Conservation (phyloP, 2,797 vertebrate species). For the Avahi laniger region DNA sequence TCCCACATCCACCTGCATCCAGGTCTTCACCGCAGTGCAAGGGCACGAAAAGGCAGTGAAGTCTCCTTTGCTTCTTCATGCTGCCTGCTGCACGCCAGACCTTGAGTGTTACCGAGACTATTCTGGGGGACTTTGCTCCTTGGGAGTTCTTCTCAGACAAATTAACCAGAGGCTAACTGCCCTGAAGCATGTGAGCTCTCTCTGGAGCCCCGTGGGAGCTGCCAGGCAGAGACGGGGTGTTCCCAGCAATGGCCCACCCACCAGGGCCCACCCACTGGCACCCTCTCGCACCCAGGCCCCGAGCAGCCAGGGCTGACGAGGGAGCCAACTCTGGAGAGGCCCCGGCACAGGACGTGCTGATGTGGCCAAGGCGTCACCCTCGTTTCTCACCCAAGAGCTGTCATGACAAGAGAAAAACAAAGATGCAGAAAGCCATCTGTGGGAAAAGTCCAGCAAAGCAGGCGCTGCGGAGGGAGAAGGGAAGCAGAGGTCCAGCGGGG, state of each 20-base stretch:
- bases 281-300: neutral
- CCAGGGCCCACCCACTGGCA: neutral
- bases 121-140: neutral
- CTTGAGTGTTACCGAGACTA: neutral
- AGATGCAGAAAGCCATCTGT: neutral
- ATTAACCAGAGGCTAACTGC: slow-evolving; percentile 46
- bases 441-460: neutral
- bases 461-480: neutral
- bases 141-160: slow-evolving; percentile 35
- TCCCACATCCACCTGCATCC: neutral
- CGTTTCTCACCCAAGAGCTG: neutral
- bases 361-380: neutral
- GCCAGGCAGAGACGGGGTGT: rapidly evolving
- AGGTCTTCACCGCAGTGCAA: neutral
- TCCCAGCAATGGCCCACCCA: neutral
- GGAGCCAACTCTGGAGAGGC: neutral
- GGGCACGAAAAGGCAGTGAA: neutral
- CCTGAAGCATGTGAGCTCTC: neutral
- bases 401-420: neutral
- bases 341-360: rapidly evolving
- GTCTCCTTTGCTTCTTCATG: neutral
- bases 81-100: neutral
- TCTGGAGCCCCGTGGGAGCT: neutral
- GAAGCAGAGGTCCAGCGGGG: rapidly evolving
- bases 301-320: neutral